A percentile compares a stretch with the other conserved stretches of the same genome.
Conservation (phyloP, 2,888 invertebrate genomes). For the Sinelater perroti region DNA sequence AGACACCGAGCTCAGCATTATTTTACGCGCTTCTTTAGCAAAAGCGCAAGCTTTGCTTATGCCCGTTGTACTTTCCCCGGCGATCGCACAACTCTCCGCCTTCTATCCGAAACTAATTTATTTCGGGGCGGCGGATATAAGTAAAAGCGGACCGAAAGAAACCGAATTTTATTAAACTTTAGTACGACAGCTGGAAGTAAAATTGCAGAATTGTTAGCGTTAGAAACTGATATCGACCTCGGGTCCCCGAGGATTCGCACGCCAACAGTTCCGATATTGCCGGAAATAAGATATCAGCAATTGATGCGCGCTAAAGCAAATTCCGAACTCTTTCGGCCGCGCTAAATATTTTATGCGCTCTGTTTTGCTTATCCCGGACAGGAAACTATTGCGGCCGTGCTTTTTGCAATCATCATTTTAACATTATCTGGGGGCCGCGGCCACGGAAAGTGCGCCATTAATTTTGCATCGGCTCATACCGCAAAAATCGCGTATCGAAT, state of each 20-base stretch:
- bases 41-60: slow-evolving; percentile 28
- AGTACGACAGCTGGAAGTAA: slow-evolving; percentile 61
- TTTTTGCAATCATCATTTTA: slow-evolving; percentile 33
- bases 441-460: slow-evolving; percentile 47
- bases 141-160: slow-evolving; percentile 44
- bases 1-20: slow-evolving; percentile 35
- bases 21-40: slow-evolving; percentile 33
- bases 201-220: slow-evolving; percentile 63
- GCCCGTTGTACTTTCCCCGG: slow-evolving; percentile 13
- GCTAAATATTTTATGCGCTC: slow-evolving; percentile 33
- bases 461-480: slow-evolving; percentile 49
- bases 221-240: slow-evolving; percentile 60
- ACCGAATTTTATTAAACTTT: slow-evolving; percentile 61
- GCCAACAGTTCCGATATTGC: slow-evolving; percentile 60
- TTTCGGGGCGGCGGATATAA: slow-evolving; percentile 28
- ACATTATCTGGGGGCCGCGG: slow-evolving; percentile 30
- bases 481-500: slow-evolving; percentile 47
- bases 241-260: slow-evolving; percentile 57
- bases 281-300: slow-evolving; percentile 55
- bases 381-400: slow-evolving; percentile 22
- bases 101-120: slow-evolving; percentile 30
- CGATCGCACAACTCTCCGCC: slow-evolving; percentile 12
- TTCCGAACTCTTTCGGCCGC: slow-evolving; percentile 39
- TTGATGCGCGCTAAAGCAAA: slow-evolving; percentile 44
- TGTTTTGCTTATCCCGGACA: slow-evolving; percentile 19